Conservation (phyloP, 1,140 invertebrate species). For the Pectinophora gossypiella region DNA sequence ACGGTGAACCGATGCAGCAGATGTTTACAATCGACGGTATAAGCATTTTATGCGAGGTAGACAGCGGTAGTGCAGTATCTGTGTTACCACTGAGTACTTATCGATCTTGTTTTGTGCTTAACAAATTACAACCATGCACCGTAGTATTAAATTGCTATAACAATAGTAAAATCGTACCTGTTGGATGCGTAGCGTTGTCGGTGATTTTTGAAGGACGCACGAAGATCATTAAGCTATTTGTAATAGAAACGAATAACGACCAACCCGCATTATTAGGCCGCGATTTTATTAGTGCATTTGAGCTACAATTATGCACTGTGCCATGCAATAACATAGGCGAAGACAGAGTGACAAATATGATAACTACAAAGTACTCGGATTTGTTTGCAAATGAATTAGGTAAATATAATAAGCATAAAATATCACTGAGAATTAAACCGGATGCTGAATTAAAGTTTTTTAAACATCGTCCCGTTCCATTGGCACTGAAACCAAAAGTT, state of each 20-base stretch:
- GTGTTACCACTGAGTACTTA: background rate
- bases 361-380: background rate
- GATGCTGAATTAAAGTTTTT: background rate
- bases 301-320: background rate
- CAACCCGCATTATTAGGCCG: background rate
- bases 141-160: constrained; percentile 5
- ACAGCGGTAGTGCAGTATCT: background rate
- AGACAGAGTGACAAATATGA: background rate
- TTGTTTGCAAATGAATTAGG: background rate
- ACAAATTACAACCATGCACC: background rate
- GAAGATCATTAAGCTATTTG: background rate
- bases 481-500: background rate
- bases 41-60: background rate
- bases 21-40: background rate
- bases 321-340: background rate
- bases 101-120: background rate
- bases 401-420: background rate
- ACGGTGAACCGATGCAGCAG: background rate
- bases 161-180: background rate
- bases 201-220: background rate
- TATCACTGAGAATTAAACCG: background rate
- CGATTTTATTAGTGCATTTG: background rate
- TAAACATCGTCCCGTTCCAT: background rate
- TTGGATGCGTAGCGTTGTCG: background rate
- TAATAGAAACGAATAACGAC: background rate